These are phyloP conservation scores for Danio tinwini DNA, from an alignment of 2,797 vertebrate genomes.

Conservation along the genomic window DNA sequence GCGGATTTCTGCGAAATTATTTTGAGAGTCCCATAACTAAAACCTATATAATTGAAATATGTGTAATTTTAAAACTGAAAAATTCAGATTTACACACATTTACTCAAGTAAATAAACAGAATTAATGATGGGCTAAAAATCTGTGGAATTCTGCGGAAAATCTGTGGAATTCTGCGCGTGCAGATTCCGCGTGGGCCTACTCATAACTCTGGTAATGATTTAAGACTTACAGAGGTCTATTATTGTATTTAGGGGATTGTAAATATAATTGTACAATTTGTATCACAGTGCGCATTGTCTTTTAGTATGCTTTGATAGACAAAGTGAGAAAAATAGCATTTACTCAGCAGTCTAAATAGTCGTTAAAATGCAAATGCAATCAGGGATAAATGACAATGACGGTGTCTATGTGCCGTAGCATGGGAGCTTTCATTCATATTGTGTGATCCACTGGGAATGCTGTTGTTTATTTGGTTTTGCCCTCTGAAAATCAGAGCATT, in stretches of 20 bases:
- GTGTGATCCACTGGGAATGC: neutral
- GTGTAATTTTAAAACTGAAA: too few relatives aligned
- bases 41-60: too few relatives aligned
- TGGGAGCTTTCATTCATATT: neutral
- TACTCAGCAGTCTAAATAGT: slow-evolving; percentile 16
- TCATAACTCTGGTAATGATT: neutral
- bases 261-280: neutral
- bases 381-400: slow-evolving; percentile 19
- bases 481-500: neutral
- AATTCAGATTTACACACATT: too few relatives aligned
- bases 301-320: slow-evolving; percentile 1
- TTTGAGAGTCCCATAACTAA: too few relatives aligned
- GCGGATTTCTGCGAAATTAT: too few relatives aligned
- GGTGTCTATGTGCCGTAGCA: neutral
- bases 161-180: too few relatives aligned
- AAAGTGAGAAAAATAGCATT: neutral
- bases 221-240: neutral
- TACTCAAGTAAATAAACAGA: too few relatives aligned
- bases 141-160: too few relatives aligned
- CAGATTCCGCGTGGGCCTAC: too few relatives aligned
- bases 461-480: neutral
- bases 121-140: too few relatives aligned
- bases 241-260: neutral
- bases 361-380: slow-evolving; percentile 52
- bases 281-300: neutral